Percentiles rank a stretch among this genome's conserved stretches.
Conservation (phyloP, 1,140 invertebrate species). For the Aphelenchoides fujianensis region DNA sequence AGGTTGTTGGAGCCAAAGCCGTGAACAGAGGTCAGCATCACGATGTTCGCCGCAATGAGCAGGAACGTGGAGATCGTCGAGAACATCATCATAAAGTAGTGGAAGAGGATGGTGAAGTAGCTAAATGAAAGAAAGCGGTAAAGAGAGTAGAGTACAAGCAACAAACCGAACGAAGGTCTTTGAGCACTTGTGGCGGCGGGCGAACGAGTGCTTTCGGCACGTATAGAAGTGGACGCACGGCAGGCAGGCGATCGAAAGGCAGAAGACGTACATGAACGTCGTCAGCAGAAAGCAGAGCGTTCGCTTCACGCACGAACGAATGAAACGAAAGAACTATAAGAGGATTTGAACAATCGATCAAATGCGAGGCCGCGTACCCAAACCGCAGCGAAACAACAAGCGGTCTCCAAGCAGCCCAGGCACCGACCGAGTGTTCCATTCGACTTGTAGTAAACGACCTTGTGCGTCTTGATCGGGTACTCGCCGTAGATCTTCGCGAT, state of each 20-base stretch:
- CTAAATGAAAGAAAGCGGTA: no score
- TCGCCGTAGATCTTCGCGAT: slow-evolving; percentile 37
- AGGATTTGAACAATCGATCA: slow-evolving; percentile 20
- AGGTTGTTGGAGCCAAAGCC: slow-evolving; percentile 48
- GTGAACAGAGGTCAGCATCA: slow-evolving; percentile 51
- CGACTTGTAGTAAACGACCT: slow-evolving; percentile 10
- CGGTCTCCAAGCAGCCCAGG: slow-evolving; percentile 4
- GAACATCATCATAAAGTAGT: slow-evolving; percentile 51
- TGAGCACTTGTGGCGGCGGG: slow-evolving; percentile 50
- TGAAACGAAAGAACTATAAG: slow-evolving; percentile 18
- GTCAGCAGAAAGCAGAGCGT: slow-evolving; percentile 34
- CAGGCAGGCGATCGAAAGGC: slow-evolving; percentile 36
- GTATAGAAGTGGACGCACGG: slow-evolving; percentile 52
- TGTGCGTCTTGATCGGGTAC: slow-evolving; percentile 23
- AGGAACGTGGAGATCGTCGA: slow-evolving; percentile 34
- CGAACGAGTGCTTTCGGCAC: slow-evolving; percentile 50
- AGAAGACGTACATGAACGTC: slow-evolving; percentile 40
- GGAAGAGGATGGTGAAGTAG: slow-evolving; percentile 50
- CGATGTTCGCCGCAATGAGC: slow-evolving; percentile 48
- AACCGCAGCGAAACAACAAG: slow-evolving; percentile 3
- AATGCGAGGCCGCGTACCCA: not conserved
- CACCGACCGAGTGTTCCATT: not conserved
- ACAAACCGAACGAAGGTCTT: slow-evolving; percentile 52
- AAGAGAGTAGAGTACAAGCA: no score
- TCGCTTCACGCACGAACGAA: not conserved